These are phyloP conservation scores for Procavia capensis DNA, from an alignment of 2,113 vertebrate genomes.

Conservation along the genomic window DNA sequence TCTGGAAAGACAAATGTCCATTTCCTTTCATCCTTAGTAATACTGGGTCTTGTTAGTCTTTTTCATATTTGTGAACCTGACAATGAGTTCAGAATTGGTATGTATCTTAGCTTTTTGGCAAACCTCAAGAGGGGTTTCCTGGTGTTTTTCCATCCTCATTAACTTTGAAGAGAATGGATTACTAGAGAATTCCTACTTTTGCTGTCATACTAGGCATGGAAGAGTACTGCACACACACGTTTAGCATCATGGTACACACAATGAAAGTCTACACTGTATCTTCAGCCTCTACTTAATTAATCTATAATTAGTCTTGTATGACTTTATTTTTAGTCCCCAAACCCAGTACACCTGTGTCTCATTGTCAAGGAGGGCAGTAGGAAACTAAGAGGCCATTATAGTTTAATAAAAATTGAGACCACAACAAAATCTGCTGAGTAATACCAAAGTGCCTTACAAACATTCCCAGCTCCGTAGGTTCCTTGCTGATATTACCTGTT, in stretches of 20 bases:
- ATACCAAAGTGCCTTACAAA: slow-evolving; percentile 37
- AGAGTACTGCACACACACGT: slow-evolving; percentile 46
- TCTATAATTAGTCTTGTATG: slow-evolving; percentile 33
- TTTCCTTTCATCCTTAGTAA: slow-evolving; percentile 16
- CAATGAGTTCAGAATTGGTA: slow-evolving; percentile 45
- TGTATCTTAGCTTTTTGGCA: slow-evolving; percentile 46
- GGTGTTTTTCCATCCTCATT: slow-evolving; percentile 55
- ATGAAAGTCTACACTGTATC: slow-evolving; percentile 25
- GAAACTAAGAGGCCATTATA: slow-evolving; percentile 54
- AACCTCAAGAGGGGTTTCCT: not conserved
- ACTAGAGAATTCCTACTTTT: slow-evolving; percentile 21
- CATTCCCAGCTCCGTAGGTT: slow-evolving; percentile 46
- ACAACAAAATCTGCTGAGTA: slow-evolving; percentile 55
- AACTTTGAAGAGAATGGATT: slow-evolving; percentile 54
- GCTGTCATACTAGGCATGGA: slow-evolving; percentile 26
- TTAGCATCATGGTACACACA: slow-evolving; percentile 54
- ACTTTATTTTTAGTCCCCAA: slow-evolving; percentile 25
- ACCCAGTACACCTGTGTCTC: slow-evolving; percentile 55
- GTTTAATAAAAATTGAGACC: slow-evolving; percentile 50
- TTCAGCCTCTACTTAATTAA: not conserved
- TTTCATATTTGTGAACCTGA: slow-evolving; percentile 48
- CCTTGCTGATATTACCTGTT: slow-evolving; percentile 56
- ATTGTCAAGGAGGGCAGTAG: slow-evolving; percentile 15
- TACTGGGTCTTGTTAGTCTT: slow-evolving; percentile 21
- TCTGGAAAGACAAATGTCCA: not conserved